Evolutionary conservation across 2,113 vertebrate species (phyloP).

Genomic region (Menidia beryllina): DNA sequence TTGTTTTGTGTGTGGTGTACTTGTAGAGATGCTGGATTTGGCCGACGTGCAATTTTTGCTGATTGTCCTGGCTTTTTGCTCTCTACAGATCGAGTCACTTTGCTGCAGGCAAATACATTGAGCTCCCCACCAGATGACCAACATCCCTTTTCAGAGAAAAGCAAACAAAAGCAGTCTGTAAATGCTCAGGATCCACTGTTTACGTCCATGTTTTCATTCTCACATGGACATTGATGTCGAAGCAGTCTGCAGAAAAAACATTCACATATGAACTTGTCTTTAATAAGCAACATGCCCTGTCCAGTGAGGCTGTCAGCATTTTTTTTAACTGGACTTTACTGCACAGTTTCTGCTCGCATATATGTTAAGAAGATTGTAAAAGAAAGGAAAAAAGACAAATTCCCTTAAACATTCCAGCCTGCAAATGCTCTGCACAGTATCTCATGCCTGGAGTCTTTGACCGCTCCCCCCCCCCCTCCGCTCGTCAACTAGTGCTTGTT

Average conservation of each 20-base stretch:
- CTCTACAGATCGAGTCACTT: conserved; percentile 50
- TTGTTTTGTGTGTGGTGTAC: conserved; percentile 59
- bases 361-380: conserved; percentile 27
- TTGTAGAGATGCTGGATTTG: conserved; percentile 54
- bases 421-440: conserved; percentile 23
- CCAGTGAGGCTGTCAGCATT: conserved; percentile 23
- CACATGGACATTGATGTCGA: conserved; percentile 39
- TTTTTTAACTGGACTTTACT: conserved; percentile 6
- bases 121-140: conserved; percentile 52
- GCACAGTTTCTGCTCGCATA: conserved; percentile 19
- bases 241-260: conserved; percentile 12
- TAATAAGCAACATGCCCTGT: conserved; percentile 16
- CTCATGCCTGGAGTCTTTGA: conserved; percentile 32
- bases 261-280: neutral
- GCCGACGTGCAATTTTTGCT: conserved; percentile 38
- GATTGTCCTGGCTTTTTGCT: conserved; percentile 63
- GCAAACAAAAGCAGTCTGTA: conserved; percentile 63
- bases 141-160: conserved; percentile 56
- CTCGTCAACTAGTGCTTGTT: conserved; percentile 52
- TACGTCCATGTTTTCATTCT: conserved; percentile 58
- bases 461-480: conserved; percentile 10
- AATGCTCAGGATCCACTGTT: conserved; percentile 61
- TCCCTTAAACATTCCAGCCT: conserved; percentile 11
- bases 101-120: conserved; percentile 42
- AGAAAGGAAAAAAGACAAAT: conserved; percentile 19